phyloP scores from a whole-genome alignment of 2,797 vertebrate species.

The Cossypha niveicapilla region DNA sequence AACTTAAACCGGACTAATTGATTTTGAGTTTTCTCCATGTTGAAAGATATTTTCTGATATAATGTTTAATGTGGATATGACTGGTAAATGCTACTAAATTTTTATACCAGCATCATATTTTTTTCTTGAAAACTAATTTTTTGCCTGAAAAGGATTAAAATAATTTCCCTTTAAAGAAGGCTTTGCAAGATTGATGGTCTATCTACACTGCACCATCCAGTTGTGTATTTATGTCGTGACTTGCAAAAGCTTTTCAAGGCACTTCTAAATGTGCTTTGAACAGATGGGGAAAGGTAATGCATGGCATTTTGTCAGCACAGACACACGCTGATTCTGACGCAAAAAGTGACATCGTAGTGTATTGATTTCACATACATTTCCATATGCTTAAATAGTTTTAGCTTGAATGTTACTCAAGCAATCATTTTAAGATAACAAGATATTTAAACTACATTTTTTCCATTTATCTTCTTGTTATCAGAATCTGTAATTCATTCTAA shows the following conservation, averaged over 20 bases:
- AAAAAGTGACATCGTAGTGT: slow-evolving; percentile 49
- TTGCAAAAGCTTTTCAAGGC: slow-evolving; percentile 60
- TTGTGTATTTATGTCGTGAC: slow-evolving; percentile 45
- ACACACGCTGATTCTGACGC: slow-evolving; percentile 54
- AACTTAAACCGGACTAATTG: slow-evolving; percentile 70
- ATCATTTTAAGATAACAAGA: slow-evolving; percentile 27
- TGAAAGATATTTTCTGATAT: slow-evolving; percentile 64
- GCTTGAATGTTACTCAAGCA: background rate
- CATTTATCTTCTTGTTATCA: background rate
- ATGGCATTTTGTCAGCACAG: slow-evolving; percentile 64
- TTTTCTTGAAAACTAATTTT: slow-evolving; percentile 66
- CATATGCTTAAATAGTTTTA: slow-evolving; percentile 47
- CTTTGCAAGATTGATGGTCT: slow-evolving; percentile 50
- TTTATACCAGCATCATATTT: slow-evolving; percentile 38
- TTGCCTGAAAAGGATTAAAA: slow-evolving; percentile 70
- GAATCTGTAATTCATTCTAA: background rate
- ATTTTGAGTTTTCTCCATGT: slow-evolving; percentile 64
- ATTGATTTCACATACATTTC: slow-evolving; percentile 61
- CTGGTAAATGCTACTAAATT: slow-evolving; percentile 54
- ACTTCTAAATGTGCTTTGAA: slow-evolving; percentile 42
- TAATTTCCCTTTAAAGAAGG: slow-evolving; percentile 60
- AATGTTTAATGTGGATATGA: slow-evolving; percentile 54
- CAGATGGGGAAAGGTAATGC: slow-evolving; percentile 65
- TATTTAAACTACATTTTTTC: background rate
- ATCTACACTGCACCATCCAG: slow-evolving; percentile 20